A percentile compares a stretch with the other conserved stretches of the same genome.
phyloP scores from a whole-genome alignment of 2,888 invertebrate genomes.

The Drosophila rubida region DNA sequence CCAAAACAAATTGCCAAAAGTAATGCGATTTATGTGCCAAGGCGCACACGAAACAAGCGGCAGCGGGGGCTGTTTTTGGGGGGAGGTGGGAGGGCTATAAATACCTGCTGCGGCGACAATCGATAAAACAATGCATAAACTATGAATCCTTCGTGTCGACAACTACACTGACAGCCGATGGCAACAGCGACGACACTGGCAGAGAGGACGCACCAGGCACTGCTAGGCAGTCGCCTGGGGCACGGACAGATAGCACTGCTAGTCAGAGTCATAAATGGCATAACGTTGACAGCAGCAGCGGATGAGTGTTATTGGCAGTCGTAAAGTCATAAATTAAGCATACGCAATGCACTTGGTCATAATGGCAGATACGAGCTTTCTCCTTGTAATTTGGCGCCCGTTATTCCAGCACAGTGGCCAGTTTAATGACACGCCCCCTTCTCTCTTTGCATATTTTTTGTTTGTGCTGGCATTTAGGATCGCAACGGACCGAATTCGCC shows the following conservation, averaged over 20 bases:
- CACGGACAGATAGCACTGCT: constrained; percentile 31
- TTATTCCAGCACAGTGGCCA: not conserved
- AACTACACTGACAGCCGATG: constrained; percentile 35
- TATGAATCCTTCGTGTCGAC: constrained; percentile 73
- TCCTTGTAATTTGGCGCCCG: constrained; percentile 61
- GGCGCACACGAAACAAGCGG: constrained; percentile 46
- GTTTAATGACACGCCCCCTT: not conserved
- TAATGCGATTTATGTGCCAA: constrained; percentile 65
- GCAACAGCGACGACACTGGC: constrained; percentile 20
- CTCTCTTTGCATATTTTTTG: no score
- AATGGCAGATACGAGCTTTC: constrained; percentile 73
- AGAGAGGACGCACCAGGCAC: constrained; percentile 30
- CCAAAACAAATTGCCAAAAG: constrained; percentile 64
- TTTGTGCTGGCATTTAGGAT: constrained; percentile 81
- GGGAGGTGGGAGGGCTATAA: not conserved
- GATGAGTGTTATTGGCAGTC: constrained; percentile 50
- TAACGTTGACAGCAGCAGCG: constrained; percentile 71
- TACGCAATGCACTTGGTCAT: constrained; percentile 80
- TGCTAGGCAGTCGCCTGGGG: constrained; percentile 8
- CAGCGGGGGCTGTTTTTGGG: not conserved
- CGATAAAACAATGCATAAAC: constrained; percentile 83
- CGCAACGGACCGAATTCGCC: constrained; percentile 89
- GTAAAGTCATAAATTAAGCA: constrained; percentile 33
- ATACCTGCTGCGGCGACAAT: constrained; percentile 67
- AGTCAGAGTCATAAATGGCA: constrained; percentile 72